Percentiles rank a stretch among this genome's conserved stretches.
Conservation (phyloP, 2,888 invertebrate species). For the Leptarthrus brevirostris region DNA sequence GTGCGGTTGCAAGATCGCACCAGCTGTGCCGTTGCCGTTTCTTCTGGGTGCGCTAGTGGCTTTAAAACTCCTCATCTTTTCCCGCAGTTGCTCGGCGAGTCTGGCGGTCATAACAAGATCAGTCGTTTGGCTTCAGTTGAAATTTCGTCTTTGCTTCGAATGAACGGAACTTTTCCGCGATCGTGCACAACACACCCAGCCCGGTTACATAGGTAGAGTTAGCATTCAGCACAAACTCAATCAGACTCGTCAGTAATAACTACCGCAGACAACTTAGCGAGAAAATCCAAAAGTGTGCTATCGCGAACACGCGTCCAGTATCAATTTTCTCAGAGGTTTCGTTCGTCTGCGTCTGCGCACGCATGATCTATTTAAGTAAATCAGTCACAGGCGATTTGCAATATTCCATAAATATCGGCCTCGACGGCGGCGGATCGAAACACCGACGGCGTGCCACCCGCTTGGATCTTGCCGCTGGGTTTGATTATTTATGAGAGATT, state of each 20-base stretch:
- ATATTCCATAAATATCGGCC: not conserved
- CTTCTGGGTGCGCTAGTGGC: slow-evolving; percentile 23
- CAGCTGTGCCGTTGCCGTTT: slow-evolving; percentile 38
- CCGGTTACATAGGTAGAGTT: no score
- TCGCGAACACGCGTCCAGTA: slow-evolving; percentile 15
- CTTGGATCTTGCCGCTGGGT: slow-evolving; percentile 1
- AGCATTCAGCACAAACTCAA: no score
- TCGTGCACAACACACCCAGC: not conserved
- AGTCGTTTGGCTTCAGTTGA: slow-evolving; percentile 33
- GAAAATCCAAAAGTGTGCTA: slow-evolving; percentile 1
- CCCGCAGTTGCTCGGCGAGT: slow-evolving; percentile 22
- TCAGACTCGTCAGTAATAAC: no score
- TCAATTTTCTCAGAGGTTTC: not conserved
- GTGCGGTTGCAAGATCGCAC: slow-evolving; percentile 22
- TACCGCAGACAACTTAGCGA: not conserved
- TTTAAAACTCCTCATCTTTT: slow-evolving; percentile 14
- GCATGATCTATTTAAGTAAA: slow-evolving; percentile 20
- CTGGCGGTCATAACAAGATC: slow-evolving; percentile 22
- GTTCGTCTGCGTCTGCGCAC: slow-evolving; percentile 2
- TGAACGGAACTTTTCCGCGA: slow-evolving; percentile 26
- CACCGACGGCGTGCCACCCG: not conserved
- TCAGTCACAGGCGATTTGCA: not conserved
- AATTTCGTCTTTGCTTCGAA: not conserved
- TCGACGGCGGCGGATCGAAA: slow-evolving; percentile 1
- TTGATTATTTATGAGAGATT: not conserved